These are phyloP conservation scores for Idaea straminata DNA, from an alignment of 2,888 invertebrate genomes.

Conservation along the genomic window DNA sequence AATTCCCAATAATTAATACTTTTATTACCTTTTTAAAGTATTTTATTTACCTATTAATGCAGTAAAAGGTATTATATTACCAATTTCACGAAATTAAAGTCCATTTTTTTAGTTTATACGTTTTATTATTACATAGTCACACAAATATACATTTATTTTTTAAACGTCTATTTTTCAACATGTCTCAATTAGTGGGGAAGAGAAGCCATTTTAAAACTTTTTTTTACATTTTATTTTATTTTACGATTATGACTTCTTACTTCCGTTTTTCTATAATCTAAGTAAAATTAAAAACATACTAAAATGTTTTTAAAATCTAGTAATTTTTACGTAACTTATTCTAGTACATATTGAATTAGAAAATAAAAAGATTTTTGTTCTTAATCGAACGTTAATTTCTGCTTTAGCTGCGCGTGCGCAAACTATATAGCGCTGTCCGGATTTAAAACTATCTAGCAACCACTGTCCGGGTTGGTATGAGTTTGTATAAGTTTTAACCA, in stretches of 20 bases:
- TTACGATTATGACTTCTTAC: constrained; percentile 30
- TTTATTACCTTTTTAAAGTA: neutral
- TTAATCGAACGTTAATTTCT: constrained; percentile 29
- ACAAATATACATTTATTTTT: constrained; percentile 61
- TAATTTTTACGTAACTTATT: constrained; percentile 23
- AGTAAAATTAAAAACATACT: constrained; percentile 53
- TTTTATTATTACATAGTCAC: constrained; percentile 64
- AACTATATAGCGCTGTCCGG: constrained; percentile 30
- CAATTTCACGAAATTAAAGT: constrained; percentile 44
- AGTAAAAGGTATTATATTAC: constrained; percentile 18
- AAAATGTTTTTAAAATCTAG: constrained; percentile 46
- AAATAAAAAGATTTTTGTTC: constrained; percentile 36
- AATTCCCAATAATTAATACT: no score
- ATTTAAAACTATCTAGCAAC: constrained; percentile 3
- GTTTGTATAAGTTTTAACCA: neutral
- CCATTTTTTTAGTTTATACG: constrained; percentile 43
- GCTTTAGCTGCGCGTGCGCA: constrained; percentile 33
- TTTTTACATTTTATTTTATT: constrained; percentile 28
- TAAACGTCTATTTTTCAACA: constrained; percentile 50
- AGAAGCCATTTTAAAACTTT: constrained; percentile 36
- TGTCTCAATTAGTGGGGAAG: constrained; percentile 46
- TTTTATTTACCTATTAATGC: neutral
- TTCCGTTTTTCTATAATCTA: constrained; percentile 31
- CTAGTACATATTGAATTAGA: constrained; percentile 35
- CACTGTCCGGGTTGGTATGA: neutral